These are phyloP conservation scores for Troilus luridus DNA, from an alignment of 2,888 invertebrate species.

Conservation along the genomic window DNA sequence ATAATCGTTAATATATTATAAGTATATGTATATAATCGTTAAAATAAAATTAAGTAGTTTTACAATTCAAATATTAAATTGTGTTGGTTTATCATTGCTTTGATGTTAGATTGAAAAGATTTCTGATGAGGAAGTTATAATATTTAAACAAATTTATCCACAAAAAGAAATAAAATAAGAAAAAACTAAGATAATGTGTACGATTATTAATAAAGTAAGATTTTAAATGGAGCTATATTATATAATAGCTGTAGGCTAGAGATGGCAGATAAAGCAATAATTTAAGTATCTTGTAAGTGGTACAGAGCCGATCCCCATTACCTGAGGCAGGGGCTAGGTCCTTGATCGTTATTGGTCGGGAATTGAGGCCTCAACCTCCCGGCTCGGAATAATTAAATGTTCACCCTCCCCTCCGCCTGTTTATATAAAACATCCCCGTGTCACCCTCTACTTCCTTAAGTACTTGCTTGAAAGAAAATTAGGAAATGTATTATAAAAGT, in stretches of 20 bases:
- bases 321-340: not conserved
- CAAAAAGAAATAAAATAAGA: too few species aligned
- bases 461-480: not conserved
- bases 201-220: not conserved
- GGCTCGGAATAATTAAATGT: slow-evolving; percentile 15
- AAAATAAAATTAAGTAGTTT: too few species aligned
- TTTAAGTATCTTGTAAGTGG: not conserved
- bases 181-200: too few species aligned
- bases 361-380: slow-evolving; percentile 28
- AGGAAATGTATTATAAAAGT: too few species aligned
- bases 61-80: too few species aligned
- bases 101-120: too few species aligned
- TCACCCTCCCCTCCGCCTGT: not conserved
- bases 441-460: not conserved
- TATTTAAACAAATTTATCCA: too few species aligned
- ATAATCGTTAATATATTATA: too few species aligned
- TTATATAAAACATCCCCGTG: not conserved
- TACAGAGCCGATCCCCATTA: not conserved
- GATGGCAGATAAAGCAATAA: not conserved
- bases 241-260: not conserved
- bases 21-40: too few species aligned
- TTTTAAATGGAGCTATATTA: not conserved
- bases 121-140: too few species aligned
- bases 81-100: too few species aligned
- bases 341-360: slow-evolving; percentile 7